phyloP scores from a whole-genome alignment of 2,113 vertebrate genomes.

The Arizona elegans region DNA sequence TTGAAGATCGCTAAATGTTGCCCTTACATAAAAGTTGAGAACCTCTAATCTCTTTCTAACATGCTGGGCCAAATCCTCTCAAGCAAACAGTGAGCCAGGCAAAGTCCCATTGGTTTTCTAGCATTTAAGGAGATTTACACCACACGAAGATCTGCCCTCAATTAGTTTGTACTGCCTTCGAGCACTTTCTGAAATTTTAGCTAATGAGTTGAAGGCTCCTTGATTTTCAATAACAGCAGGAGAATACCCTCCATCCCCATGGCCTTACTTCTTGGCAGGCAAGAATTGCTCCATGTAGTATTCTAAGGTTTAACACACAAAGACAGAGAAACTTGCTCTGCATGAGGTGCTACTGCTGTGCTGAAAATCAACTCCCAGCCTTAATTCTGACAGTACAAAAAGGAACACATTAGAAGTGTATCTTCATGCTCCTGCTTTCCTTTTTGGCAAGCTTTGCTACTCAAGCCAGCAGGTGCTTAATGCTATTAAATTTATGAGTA shows the following conservation, averaged over 20 bases:
- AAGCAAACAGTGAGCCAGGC: not conserved
- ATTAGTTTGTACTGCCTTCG: constrained; percentile 2
- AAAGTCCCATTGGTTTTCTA: not conserved
- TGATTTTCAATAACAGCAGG: constrained; percentile 20
- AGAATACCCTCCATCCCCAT: not conserved
- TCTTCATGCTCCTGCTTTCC: constrained; percentile 64
- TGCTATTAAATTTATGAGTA: constrained; percentile 78
- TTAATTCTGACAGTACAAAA: constrained; percentile 49
- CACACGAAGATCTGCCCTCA: not conserved
- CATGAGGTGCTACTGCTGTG: constrained; percentile 40
- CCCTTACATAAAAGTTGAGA: not conserved
- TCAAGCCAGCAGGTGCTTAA: constrained; percentile 76
- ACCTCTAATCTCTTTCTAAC: not conserved
- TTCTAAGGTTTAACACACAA: constrained; percentile 29
- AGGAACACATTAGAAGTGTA: constrained; percentile 61
- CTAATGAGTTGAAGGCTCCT: constrained; percentile 20
- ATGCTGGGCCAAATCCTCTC: not conserved
- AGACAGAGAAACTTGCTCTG: constrained; percentile 48
- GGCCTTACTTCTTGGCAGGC: constrained; percentile 31
- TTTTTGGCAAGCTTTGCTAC: constrained; percentile 69
- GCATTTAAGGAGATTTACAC: not conserved
- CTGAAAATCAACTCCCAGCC: constrained; percentile 49
- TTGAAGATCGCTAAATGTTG: not conserved
- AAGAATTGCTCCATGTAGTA: constrained; percentile 13
- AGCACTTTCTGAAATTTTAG: constrained; percentile 3